Evolutionary conservation across 2,113 vertebrate species (phyloP).

Genomic region (Myrmophylax atrothorax): DNA sequence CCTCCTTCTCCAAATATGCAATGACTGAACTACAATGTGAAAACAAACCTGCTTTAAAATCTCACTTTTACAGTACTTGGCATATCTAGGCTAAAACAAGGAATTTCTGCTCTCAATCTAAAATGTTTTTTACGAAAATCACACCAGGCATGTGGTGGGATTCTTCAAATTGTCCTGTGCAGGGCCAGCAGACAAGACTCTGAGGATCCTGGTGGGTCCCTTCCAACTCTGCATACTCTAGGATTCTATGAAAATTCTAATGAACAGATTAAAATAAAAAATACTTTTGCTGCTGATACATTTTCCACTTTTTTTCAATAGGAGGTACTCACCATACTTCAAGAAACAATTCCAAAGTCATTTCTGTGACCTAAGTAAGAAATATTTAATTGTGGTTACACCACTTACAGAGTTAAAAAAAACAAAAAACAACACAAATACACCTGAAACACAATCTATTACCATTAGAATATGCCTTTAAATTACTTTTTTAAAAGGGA

Average conservation of each 20-base stretch:
- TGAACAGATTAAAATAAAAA: not conserved
- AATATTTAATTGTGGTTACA: not conserved
- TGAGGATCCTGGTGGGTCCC: not conserved
- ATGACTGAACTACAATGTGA: not conserved
- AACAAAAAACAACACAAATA: not conserved
- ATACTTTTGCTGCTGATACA: not conserved
- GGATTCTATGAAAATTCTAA: not conserved
- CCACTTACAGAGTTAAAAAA: not conserved
- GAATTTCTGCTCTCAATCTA: not conserved
- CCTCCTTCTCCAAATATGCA: not conserved
- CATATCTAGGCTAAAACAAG: not conserved
- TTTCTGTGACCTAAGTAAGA: slow-evolving; percentile 86
- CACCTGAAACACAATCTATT: not conserved
- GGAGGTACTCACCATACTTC: slow-evolving; percentile 90
- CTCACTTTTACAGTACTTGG: not conserved
- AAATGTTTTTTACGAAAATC: not conserved
- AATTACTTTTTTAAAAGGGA: not conserved
- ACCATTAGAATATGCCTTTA: not conserved
- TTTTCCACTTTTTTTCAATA: not conserved
- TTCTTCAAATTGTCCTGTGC: not conserved
- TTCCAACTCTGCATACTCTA: not conserved
- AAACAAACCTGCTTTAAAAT: not conserved
- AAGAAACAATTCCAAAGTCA: slow-evolving; percentile 87
- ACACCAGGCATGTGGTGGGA: not conserved
- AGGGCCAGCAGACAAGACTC: not conserved